Evolutionary conservation across 2,797 vertebrate genomes (phyloP).

Genomic region (Saxicola maurus): DNA sequence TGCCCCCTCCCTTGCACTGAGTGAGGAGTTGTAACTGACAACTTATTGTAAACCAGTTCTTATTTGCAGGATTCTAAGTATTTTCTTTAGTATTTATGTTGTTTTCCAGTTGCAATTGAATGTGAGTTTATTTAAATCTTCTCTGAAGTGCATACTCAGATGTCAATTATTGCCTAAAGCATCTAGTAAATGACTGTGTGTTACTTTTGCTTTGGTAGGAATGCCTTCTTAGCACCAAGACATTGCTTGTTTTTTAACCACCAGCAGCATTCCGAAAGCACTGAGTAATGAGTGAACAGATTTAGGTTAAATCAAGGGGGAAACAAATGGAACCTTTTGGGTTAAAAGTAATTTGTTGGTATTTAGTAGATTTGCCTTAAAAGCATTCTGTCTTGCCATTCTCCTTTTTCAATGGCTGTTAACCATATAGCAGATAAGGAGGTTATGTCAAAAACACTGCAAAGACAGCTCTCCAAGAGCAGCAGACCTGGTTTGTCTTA

Average conservation of each 20-base stretch:
- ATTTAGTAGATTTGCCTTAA: slow-evolving; percentile 16
- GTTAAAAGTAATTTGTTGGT: slow-evolving; percentile 8
- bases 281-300: neutral
- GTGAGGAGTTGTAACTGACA: neutral
- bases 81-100: neutral
- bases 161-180: slow-evolving; percentile 28
- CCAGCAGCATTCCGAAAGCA: slow-evolving; percentile 19
- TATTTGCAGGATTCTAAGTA: neutral
- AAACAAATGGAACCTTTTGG: neutral
- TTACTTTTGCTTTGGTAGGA: slow-evolving; percentile 21
- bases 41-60: neutral
- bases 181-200: neutral
- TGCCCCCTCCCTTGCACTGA: neutral
- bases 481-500: slow-evolving; percentile 9
- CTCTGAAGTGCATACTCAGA: neutral
- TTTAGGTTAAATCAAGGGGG: neutral
- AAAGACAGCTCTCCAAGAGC: slow-evolving; percentile 26
- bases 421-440: slow-evolving; percentile 10
- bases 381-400: slow-evolving; percentile 7
- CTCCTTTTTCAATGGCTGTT: neutral
- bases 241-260: slow-evolving; percentile 3
- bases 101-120: neutral
- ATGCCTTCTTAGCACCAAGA: slow-evolving; percentile 25
- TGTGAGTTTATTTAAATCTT: neutral
- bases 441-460: slow-evolving; percentile 35